phyloP scores from a whole-genome alignment of 2,797 vertebrate genomes.

The Micropoecilia bifurca region DNA sequence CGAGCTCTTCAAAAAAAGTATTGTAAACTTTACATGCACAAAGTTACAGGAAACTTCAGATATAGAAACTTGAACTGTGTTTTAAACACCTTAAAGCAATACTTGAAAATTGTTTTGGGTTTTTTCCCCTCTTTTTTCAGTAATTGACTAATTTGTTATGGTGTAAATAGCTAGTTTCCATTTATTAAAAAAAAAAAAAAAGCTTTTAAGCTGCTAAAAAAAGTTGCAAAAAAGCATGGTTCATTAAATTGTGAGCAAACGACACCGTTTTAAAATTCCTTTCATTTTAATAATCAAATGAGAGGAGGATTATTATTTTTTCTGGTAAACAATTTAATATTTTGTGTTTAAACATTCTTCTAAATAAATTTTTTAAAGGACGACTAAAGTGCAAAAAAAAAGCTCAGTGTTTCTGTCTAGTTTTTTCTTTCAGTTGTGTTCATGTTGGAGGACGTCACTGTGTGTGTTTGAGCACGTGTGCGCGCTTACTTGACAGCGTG shows the following conservation, averaged over 20 bases:
- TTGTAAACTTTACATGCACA: not conserved
- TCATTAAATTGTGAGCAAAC: conserved; percentile 2
- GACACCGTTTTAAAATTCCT: conserved; percentile 23
- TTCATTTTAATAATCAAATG: conserved; percentile 31
- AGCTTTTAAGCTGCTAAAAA: not conserved
- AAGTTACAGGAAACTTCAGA: not conserved
- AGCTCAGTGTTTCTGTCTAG: not conserved
- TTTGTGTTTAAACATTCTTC: not conserved
- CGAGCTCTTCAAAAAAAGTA: not conserved
- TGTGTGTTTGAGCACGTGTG: conserved; percentile 51
- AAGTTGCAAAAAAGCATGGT: not conserved
- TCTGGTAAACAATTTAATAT: not conserved
- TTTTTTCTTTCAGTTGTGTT: not conserved
- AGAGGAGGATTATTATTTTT: not conserved
- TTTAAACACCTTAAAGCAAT: not conserved
- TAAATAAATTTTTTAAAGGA: not conserved
- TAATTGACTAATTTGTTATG: not conserved
- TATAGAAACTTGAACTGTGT: not conserved
- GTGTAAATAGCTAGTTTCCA: not conserved
- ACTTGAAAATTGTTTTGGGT: not conserved
- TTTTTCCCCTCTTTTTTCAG: not conserved
- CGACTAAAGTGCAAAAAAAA: not conserved
- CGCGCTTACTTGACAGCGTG: conserved; percentile 60
- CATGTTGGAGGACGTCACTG: conserved; percentile 7
- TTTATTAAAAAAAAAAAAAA: not conserved